Evolutionary conservation across 2,888 invertebrate species (phyloP), one percentile per base, ranked within the genome.

Genomic region (Troides oblongomaculatus): DNA sequence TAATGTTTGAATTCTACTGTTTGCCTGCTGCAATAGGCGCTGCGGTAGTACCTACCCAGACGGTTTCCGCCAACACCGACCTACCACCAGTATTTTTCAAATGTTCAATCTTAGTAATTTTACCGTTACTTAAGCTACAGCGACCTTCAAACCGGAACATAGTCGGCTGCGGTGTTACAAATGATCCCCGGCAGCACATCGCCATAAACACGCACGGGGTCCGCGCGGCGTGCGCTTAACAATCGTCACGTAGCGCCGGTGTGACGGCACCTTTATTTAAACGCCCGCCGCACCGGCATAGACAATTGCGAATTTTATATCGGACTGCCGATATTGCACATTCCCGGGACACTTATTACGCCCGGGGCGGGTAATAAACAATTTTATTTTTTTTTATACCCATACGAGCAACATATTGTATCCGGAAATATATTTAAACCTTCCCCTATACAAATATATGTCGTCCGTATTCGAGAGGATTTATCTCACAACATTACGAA

Each of bases 191-290:
- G 14, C 46, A 14, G 12, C 61, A 21, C 12, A 12, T n/a, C n/a
- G 43, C 53, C 30, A 64, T 53, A 68, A 70, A 57, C 61, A n/a
- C 10, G 61, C 8, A 62, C 21, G 62, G 69, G 65, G 61, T 71
- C 57, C 69, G 58, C 30, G 57, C 73, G 62, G 68, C 71, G 71
- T 68, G 18, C 72, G 73, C 77, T 73, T 78, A 76, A 81, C 80
- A 81, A 82, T 82, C 73, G 76, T 78, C 84, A 84, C 81, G 80
- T 79, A 43, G 21, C 14, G 65, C 65, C 72, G 67, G 69, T 46
- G 43, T 36, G 14, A 62, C 68, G 57, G 71, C 73, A 77, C 76
- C 77, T 77, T 79, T 81, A 82, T 81, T 81, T 80, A 79, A 81
- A 84, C 81, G 65, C 65, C 66, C 67, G 62, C 72, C 60, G 25